A percentile compares a stretch with the other conserved stretches of the same genome.
Evolutionary conservation across 2,888 invertebrate genomes (phyloP).

Genomic region (Chloroclystis v-ata): DNA sequence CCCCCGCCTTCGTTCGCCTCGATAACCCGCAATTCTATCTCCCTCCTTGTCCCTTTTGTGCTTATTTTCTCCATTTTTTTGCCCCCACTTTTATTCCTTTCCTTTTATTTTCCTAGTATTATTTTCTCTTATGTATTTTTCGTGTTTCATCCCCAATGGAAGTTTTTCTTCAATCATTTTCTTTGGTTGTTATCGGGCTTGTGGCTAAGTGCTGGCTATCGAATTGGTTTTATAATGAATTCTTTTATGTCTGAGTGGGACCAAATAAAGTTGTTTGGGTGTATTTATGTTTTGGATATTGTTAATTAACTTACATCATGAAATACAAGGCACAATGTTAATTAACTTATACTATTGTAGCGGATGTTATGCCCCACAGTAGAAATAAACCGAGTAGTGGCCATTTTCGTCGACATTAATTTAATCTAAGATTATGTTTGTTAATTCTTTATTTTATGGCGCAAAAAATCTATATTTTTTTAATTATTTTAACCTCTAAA

Average conservation of each 20-base stretch:
- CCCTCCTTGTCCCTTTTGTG: slow-evolving; percentile 73
- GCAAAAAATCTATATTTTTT: too few species aligned
- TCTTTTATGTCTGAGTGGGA: slow-evolving; percentile 55
- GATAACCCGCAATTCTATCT: slow-evolving; percentile 77
- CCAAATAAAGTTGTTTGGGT: slow-evolving; percentile 47
- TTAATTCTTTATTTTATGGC: too few species aligned
- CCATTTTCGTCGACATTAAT: too few species aligned
- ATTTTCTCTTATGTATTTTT: slow-evolving; percentile 75
- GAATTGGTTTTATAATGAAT: slow-evolving; percentile 70
- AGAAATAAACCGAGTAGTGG: too few species aligned
- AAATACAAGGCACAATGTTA: too few species aligned
- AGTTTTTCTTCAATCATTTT: slow-evolving; percentile 68
- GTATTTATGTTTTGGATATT: slow-evolving; percentile 17
- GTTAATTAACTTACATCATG: too few species aligned
- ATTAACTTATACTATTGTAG: too few species aligned
- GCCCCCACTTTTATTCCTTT: slow-evolving; percentile 70
- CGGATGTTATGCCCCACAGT: too few species aligned
- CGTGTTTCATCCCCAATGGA: slow-evolving; percentile 64
- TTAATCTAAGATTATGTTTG: too few species aligned
- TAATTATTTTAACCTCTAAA: too few species aligned
- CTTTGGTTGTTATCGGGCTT: slow-evolving; percentile 70
- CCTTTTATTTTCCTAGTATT: slow-evolving; percentile 72
- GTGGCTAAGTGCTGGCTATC: slow-evolving; percentile 61
- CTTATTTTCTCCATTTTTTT: slow-evolving; percentile 75
- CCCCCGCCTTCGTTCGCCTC: slow-evolving; percentile 69